Percentiles rank a stretch among this genome's conserved stretches.
These are phyloP conservation scores for Orthonevra nobilis DNA, from an alignment of 2,888 invertebrate genomes.

Conservation along the genomic window DNA sequence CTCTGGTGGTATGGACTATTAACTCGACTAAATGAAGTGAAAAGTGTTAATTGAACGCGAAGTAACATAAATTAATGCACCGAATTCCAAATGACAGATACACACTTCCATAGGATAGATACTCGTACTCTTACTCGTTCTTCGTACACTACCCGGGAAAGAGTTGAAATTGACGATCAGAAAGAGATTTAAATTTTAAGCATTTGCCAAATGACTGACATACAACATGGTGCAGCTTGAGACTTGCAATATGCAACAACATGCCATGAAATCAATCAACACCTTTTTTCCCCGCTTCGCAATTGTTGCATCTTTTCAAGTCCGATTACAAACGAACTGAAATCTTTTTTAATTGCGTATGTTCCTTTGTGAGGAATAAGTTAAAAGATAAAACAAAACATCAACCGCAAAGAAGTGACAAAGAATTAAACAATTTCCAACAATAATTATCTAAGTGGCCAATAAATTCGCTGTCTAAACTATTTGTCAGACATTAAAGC, in stretches of 20 bases:
- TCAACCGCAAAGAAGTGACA: slow-evolving; percentile 60
- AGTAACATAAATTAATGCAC: slow-evolving; percentile 64
- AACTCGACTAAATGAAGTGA: slow-evolving; percentile 71
- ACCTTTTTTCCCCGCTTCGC: slow-evolving; percentile 33
- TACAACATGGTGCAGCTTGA: slow-evolving; percentile 30
- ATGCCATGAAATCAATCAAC: slow-evolving; percentile 64
- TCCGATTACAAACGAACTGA: too few relatives aligned
- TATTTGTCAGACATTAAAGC: slow-evolving; percentile 77
- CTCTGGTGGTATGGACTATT: slow-evolving; percentile 65
- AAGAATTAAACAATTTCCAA: slow-evolving; percentile 67
- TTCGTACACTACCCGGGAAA: too few relatives aligned
- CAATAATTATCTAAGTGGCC: slow-evolving; percentile 79
- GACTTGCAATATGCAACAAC: slow-evolving; percentile 8
- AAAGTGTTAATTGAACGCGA: slow-evolving; percentile 71
- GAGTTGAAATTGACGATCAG: slow-evolving; percentile 17
- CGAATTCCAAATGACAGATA: slow-evolving; percentile 48
- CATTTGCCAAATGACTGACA: slow-evolving; percentile 56
- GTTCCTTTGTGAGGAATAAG: not conserved
- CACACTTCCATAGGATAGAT: too few relatives aligned
- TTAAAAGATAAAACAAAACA: slow-evolving; percentile 9
- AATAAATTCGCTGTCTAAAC: slow-evolving; percentile 80
- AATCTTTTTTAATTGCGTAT: not conserved
- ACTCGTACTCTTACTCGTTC: too few relatives aligned
- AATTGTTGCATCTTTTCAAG: slow-evolving; percentile 2
- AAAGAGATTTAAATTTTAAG: slow-evolving; percentile 54